Percentiles rank a stretch among this genome's conserved stretches.
phyloP scores from a whole-genome alignment of 2,797 vertebrate genomes.

The Simalia tracyae region DNA sequence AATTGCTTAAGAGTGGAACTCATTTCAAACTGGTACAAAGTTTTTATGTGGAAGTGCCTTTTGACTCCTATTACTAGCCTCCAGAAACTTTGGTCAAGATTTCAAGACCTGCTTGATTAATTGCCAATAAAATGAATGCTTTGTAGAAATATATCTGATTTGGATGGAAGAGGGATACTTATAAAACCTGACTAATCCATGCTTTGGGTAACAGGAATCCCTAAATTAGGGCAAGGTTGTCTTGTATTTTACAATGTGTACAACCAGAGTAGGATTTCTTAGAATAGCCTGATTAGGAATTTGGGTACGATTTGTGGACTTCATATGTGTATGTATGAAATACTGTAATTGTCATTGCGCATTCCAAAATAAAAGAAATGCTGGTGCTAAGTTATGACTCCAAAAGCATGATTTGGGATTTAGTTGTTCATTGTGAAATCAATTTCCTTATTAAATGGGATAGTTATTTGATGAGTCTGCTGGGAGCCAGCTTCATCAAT shows the following conservation, averaged over 20 bases:
- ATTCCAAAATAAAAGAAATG: fast-evolving
- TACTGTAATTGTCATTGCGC: background rate
- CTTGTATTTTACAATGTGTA: background rate
- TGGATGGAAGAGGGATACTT: background rate
- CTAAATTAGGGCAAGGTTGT: background rate
- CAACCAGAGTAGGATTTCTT: background rate
- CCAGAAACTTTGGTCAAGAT: background rate
- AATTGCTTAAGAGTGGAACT: background rate
- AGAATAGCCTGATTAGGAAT: background rate
- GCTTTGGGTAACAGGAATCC: background rate
- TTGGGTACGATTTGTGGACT: background rate
- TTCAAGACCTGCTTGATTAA: background rate
- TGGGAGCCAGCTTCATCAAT: slow-evolving; percentile 11
- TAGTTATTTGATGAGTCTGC: slow-evolving; percentile 14
- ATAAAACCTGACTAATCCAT: background rate
- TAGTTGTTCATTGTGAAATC: background rate
- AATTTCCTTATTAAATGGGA: background rate
- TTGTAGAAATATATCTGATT: background rate
- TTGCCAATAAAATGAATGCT: background rate
- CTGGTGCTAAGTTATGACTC: background rate
- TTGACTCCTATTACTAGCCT: background rate
- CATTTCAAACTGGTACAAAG: background rate
- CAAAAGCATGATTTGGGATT: background rate
- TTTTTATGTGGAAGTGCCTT: background rate
- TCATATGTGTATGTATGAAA: background rate